Evolutionary conservation across 2,888 invertebrate genomes (phyloP).

Genomic region (Volucella zonaria): DNA sequence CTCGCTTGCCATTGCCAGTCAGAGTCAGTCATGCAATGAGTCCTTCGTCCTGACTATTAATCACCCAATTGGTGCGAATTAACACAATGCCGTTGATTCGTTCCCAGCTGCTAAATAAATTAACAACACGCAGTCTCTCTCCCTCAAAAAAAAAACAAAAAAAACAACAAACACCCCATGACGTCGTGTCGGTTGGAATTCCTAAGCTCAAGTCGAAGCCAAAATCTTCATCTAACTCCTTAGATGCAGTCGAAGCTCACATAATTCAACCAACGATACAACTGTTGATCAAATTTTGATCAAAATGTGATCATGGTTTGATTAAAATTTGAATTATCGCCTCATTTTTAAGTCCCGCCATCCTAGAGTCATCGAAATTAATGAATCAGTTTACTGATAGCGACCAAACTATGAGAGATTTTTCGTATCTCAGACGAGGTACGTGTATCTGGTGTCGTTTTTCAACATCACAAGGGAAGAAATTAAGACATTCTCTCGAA

Average conservation of each 20-base stretch:
- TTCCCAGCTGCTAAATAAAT: slow-evolving; percentile 35
- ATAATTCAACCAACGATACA: no score
- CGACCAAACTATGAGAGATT: slow-evolving; percentile 36
- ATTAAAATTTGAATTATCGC: no score
- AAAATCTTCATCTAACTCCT: not conserved
- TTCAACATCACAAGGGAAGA: slow-evolving; percentile 33
- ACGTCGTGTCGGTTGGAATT: not conserved
- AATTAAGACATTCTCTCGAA: slow-evolving; percentile 48
- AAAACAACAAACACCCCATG: not conserved
- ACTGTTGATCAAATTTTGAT: no score
- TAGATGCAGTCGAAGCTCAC: not conserved
- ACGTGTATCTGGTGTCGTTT: slow-evolving; percentile 40
- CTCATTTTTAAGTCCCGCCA: no score
- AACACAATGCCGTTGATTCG: slow-evolving; percentile 23
- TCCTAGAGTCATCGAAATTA: not conserved
- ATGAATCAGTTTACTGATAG: slow-evolving; percentile 20
- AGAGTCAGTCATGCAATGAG: slow-evolving; percentile 9
- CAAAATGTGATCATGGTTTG: no score
- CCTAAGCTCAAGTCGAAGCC: not conserved
- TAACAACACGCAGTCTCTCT: slow-evolving; percentile 47
- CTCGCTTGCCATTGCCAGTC: not conserved
- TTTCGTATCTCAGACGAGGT: not conserved
- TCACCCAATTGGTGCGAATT: slow-evolving; percentile 50
- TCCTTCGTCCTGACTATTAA: slow-evolving; percentile 65
- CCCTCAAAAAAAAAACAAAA: no score